phyloP scores from a whole-genome alignment of 2,888 invertebrate species.

The Scaptomyza tumidula region DNA sequence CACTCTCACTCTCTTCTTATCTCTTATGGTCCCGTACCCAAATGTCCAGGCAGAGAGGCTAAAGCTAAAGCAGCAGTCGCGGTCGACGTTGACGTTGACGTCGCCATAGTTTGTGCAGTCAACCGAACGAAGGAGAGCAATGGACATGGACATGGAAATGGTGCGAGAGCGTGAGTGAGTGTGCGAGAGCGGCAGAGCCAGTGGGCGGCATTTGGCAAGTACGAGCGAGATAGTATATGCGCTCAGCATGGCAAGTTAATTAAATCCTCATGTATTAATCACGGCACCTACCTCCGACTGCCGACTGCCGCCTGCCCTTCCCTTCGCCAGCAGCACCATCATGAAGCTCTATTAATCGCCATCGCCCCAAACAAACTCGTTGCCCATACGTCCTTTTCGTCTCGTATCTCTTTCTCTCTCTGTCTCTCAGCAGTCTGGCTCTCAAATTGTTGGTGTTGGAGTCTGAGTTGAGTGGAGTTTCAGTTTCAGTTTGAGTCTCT shows the following conservation, averaged over 20 bases:
- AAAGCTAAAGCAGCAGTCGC: constrained; percentile 11
- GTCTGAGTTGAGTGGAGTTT: constrained; percentile 27
- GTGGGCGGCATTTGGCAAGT: constrained; percentile 43
- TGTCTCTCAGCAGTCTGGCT: constrained; percentile 4
- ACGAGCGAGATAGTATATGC: constrained; percentile 59
- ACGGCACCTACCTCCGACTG: constrained; percentile 70
- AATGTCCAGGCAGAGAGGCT: constrained; percentile 16
- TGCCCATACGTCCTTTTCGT: constrained; percentile 31
- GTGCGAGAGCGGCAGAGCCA: constrained; percentile 21
- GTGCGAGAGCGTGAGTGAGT: constrained; percentile 9
- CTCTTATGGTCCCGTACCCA: neutral
- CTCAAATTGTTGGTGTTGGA: constrained; percentile 13
- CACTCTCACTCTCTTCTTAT: neutral
- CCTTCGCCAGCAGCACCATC: constrained; percentile 12
- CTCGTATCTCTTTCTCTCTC: constrained; percentile 17
- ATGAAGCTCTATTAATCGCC: constrained; percentile 74
- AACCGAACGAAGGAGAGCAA: constrained; percentile 19
- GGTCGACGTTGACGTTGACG: constrained; percentile 31
- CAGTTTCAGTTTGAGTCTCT: constrained; percentile 55
- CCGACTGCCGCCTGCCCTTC: neutral
- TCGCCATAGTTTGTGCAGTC: constrained; percentile 54
- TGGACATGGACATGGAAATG: constrained; percentile 10
- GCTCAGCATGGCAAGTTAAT: constrained; percentile 77
- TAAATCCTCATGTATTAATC: constrained; percentile 82
- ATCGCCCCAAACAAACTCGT: constrained; percentile 58